Evolutionary conservation across 2,113 vertebrate genomes (phyloP).

Genomic region (Formicarius rufipectus): DNA sequence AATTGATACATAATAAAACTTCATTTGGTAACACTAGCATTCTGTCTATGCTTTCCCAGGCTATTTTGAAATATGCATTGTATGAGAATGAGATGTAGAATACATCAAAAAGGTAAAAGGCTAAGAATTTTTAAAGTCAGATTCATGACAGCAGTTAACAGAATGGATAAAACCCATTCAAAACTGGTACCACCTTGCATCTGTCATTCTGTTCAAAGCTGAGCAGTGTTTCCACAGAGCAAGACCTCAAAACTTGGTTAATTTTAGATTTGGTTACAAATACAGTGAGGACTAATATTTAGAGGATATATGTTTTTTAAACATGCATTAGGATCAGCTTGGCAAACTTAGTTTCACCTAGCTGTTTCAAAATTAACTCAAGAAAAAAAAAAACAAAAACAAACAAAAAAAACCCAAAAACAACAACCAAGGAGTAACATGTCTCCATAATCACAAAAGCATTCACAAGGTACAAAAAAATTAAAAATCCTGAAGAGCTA

Average conservation of each 20-base stretch:
- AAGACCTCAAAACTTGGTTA: rapidly evolving
- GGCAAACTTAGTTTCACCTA: neutral
- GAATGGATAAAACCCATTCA: neutral
- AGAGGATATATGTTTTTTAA: neutral
- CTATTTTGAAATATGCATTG: neutral
- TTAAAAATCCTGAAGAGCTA: neutral
- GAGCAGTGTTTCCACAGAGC: neutral
- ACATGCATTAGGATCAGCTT: neutral
- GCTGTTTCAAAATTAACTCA: neutral
- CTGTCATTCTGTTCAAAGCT: neutral
- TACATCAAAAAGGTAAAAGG: neutral
- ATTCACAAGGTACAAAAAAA: neutral
- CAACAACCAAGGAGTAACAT: too few relatives aligned
- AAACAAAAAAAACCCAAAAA: too few relatives aligned
- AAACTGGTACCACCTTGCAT: neutral
- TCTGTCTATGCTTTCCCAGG: neutral
- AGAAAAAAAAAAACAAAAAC: neutral
- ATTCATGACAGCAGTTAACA: neutral
- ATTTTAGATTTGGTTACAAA: neutral
- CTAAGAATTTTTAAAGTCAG: neutral
- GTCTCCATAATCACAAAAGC: neutral
- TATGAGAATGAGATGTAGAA: neutral
- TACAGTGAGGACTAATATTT: neutral
- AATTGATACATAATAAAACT: neutral
- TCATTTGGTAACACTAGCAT: neutral